Evolutionary conservation across 1,140 invertebrate species (phyloP).

Genomic region (Leptopilina boulardi): DNA sequence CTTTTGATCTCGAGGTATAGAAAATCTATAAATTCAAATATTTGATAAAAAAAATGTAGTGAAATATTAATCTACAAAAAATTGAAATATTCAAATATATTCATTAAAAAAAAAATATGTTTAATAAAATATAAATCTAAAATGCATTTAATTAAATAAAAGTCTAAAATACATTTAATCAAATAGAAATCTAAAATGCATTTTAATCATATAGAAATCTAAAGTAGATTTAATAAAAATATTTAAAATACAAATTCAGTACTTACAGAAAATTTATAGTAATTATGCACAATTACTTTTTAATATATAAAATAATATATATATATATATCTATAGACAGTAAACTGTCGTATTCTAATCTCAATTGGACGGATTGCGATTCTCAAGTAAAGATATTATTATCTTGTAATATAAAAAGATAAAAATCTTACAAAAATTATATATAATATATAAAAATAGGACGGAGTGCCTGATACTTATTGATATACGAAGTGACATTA

Average conservation of each 20-base stretch:
- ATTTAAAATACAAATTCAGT: not conserved
- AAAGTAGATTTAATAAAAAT: not conserved
- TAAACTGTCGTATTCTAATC: constrained; percentile 24
- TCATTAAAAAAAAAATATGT: too few species aligned
- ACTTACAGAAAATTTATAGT: constrained; percentile 1
- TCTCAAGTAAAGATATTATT: constrained; percentile 17
- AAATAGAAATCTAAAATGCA: too few species aligned
- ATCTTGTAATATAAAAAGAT: constrained; percentile 14
- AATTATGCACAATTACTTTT: constrained; percentile 23
- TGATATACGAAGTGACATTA: constrained; percentile 9
- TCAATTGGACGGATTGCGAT: constrained; percentile 33
- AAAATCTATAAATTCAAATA: too few species aligned
- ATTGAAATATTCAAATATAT: too few species aligned
- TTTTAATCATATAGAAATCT: too few species aligned
- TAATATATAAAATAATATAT: not conserved
- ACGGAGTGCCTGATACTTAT: constrained; percentile 32
- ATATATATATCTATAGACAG: constrained; percentile 11
- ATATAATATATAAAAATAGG: constrained; percentile 17
- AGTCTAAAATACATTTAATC: too few species aligned
- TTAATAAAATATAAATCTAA: too few species aligned
- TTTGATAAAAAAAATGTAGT: too few species aligned
- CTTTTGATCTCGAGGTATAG: not conserved
- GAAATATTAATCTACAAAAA: too few species aligned
- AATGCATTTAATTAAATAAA: too few species aligned
- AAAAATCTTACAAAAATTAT: constrained; percentile 33